Evolutionary conservation across 2,797 vertebrate genomes (phyloP).

Genomic region (Hozukius guyotensis): DNA sequence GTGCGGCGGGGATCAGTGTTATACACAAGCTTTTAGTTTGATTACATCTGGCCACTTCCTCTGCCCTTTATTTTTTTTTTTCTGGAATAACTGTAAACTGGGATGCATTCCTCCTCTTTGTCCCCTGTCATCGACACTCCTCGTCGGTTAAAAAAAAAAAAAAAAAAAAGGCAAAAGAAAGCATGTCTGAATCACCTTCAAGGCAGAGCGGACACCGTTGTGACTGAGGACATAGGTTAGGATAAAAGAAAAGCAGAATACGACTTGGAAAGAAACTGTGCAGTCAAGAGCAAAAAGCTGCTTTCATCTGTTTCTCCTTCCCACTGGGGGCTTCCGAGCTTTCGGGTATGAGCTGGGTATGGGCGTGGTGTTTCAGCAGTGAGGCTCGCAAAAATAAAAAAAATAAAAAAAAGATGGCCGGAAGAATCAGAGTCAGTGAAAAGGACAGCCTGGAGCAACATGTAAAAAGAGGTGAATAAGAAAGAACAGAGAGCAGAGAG

Average conservation of each 20-base stretch:
- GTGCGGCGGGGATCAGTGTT: constrained; percentile 54
- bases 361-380: constrained; percentile 16
- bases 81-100: constrained; percentile 69
- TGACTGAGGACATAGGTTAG: constrained; percentile 7
- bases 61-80: constrained; percentile 55
- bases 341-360: constrained; percentile 1
- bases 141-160: constrained; percentile 8
- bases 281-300: constrained; percentile 22
- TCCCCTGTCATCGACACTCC: constrained; percentile 41
- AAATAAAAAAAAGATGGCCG: neutral
- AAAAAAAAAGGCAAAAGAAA: neutral
- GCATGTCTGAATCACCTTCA: constrained; percentile 32
- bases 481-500: neutral
- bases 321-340: constrained; percentile 15
- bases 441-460: constrained; percentile 26
- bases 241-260: constrained; percentile 26
- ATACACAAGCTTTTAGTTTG: constrained; percentile 84
- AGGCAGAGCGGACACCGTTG: neutral
- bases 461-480: neutral
- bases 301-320: constrained; percentile 44
- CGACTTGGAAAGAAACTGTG: constrained; percentile 7
- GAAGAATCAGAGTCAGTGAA: constrained; percentile 19
- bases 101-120: constrained; percentile 45
- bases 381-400: constrained; percentile 18
- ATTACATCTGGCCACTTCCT: constrained; percentile 77